Evolutionary conservation across 2,888 invertebrate species (phyloP), one percentile per base, ranked within the genome.

Genomic region (Caenorhabditis drosophilae): DNA sequence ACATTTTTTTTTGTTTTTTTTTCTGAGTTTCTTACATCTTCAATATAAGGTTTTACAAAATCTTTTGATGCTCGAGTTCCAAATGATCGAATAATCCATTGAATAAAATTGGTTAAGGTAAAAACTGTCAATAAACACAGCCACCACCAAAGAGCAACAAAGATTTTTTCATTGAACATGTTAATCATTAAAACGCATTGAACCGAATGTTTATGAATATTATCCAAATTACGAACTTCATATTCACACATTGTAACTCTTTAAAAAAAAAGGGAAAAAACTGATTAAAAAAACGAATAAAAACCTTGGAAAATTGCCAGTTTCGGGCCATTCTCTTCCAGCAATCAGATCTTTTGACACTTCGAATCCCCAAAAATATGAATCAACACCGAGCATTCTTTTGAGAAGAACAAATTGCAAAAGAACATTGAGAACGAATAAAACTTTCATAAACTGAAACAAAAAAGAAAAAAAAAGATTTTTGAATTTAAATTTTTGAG

Each of bases 161-260:
- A 83, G 51, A 83, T 83, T 55, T 73, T 73, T 58, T 75, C 76
- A 56, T 73, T 73, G 61, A 70, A 77, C 78, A 80, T 80, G 67
- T 81, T 81, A 59, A 81, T 80, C 80, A 81, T 80, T 42, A 81
- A 64, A 31, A 81, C 81, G 53, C 83, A 83, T 62, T 83, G 83
- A 31, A 83, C 80, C 9, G 83, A 73, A 61, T 83, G 83, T 6
- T 76, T 70, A 56, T 83, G 83, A 12, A 80, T 67, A 51, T 83
- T 83, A 46, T 80, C 81, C 22, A 83, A 62, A 31, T 79, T 81
- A 22, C 83, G 67, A 11, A 82, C 80, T 25, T 78, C 70, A 59
- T 81, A 83, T 52, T 83, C 82, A 63, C 83, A 83, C 44, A 82
- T 61, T n/a, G 83, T 83, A n/a, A 83, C 81, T 34, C 82, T 68